Conservation (phyloP, 2,113 vertebrate genomes). For the Crotalus helleri region DNA sequence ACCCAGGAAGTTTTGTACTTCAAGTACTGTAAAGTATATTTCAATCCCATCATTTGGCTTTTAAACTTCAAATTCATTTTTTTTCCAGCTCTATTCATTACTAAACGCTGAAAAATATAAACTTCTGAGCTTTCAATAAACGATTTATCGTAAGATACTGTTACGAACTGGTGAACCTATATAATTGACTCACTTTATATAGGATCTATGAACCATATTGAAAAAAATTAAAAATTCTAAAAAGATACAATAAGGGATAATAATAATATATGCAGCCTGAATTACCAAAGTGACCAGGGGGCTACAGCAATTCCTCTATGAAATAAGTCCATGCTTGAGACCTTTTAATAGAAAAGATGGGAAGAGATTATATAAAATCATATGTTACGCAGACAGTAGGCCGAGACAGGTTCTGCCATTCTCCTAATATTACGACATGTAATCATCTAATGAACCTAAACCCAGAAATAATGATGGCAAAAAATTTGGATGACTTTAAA, state of each 20-base stretch:
- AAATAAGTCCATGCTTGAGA: neutral
- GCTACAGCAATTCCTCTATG: neutral
- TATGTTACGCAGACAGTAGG: neutral
- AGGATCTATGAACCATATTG: constrained; percentile 1
- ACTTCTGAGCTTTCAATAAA: neutral
- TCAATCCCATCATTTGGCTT: constrained; percentile 47
- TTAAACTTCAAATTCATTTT: constrained; percentile 31
- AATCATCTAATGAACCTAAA: neutral
- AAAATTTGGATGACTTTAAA: neutral
- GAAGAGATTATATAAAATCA: neutral
- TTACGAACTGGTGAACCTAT: neutral
- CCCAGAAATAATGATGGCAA: neutral
- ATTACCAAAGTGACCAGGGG: neutral
- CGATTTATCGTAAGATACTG: neutral
- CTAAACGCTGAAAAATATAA: neutral
- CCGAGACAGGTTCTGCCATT: neutral
- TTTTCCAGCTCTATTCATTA: constrained; percentile 21
- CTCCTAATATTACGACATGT: neutral
- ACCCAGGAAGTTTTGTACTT: constrained; percentile 28
- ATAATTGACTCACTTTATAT: neutral
- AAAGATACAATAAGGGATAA: neutral
- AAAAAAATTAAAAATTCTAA: neutral
- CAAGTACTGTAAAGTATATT: constrained; percentile 20
- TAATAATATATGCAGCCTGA: neutral
- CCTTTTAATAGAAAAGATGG: neutral